Conservation (phyloP, 2,888 invertebrate species). For the Trissoscelio sp. region DNA sequence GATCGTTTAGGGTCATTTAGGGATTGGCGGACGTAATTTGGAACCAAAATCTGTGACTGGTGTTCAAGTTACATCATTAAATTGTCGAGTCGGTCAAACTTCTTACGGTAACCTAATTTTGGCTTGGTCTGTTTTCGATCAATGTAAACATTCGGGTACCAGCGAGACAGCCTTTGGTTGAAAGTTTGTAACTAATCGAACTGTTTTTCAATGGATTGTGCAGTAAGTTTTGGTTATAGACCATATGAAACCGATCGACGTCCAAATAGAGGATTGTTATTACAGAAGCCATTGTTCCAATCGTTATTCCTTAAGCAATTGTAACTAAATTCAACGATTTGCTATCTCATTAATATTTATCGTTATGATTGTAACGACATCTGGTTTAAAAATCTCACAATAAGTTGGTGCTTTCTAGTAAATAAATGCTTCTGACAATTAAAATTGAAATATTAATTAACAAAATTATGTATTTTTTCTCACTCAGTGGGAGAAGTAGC, state of each 20-base stretch:
- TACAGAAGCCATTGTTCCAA: background rate
- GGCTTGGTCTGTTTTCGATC: constrained; percentile 13
- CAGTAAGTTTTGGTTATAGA: constrained; percentile 1
- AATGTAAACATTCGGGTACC: constrained; percentile 16
- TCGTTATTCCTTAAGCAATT: constrained; percentile 9
- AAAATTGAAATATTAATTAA: no score
- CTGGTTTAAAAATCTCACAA: no score
- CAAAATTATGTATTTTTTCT: no score
- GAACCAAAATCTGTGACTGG: background rate
- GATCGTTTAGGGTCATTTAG: background rate
- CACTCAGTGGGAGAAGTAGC: no score
- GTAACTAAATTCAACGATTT: background rate
- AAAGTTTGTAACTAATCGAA: constrained; percentile 1
- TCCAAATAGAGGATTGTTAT: constrained; percentile 1
- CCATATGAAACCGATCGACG: background rate
- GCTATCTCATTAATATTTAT: background rate
- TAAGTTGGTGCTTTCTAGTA: no score
- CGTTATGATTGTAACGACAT: no score
- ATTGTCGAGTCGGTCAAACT: constrained; percentile 17
- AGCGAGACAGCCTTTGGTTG: no score
- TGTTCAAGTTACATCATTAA: constrained; percentile 14
- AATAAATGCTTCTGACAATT: no score
- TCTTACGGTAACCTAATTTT: constrained; percentile 29
- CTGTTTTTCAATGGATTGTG: constrained; percentile 2
- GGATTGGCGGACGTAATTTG: background rate